Conservation (phyloP, 2,113 vertebrate species). For the Arvicanthis niloticus region DNA sequence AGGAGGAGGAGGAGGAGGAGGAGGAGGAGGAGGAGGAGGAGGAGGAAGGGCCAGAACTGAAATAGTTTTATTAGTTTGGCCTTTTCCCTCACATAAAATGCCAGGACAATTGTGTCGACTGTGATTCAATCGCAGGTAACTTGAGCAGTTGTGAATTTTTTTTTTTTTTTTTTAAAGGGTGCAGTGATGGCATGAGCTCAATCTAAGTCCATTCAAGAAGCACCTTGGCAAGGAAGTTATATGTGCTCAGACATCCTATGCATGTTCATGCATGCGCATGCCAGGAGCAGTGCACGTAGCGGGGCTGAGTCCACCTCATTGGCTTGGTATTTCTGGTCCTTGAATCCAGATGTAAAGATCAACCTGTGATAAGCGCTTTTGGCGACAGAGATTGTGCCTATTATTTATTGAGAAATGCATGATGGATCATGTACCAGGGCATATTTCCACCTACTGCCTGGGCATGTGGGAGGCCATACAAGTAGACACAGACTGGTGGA, state of each 20-base stretch:
- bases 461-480: conserved; percentile 61
- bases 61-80: neutral
- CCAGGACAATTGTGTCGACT: neutral
- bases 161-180: neutral
- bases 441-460: conserved; percentile 56
- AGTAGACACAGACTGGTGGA: conserved; percentile 44
- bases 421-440: conserved; percentile 62
- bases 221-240: neutral
- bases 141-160: neutral
- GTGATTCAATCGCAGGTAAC: neutral
- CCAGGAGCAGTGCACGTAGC: neutral
- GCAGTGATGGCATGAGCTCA: neutral
- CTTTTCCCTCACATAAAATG: neutral
- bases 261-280: neutral
- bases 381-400: conserved; percentile 62
- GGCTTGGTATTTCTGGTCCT: conserved; percentile 74
- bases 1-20: no score
- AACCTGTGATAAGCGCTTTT: conserved; percentile 73
- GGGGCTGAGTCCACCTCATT: conserved; percentile 55
- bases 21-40: no score
- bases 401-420: conserved; percentile 73
- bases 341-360: conserved; percentile 74
- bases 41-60: neutral
- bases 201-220: neutral
- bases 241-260: neutral